Conservation (phyloP, 2,888 invertebrate species). For the Pollenia griseotomentosa region DNA sequence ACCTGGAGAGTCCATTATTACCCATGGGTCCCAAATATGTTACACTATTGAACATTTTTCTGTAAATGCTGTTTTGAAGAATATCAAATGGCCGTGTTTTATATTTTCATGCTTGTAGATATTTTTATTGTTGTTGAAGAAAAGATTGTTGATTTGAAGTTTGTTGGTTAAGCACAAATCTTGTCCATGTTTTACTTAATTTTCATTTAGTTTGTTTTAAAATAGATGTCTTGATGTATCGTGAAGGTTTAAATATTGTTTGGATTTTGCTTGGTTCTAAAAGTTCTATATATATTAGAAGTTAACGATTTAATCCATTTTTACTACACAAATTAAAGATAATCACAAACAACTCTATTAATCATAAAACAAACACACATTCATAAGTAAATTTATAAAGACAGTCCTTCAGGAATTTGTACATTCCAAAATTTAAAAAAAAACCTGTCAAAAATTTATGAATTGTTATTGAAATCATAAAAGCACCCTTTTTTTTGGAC, state of each 20-base stretch:
- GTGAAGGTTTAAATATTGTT: neutral
- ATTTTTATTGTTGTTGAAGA: too few species aligned
- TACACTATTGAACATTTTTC: too few species aligned
- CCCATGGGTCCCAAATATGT: too few species aligned
- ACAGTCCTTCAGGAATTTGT: constrained; percentile 8
- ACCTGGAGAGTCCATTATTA: too few species aligned
- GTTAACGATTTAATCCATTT: neutral
- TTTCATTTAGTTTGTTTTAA: too few species aligned
- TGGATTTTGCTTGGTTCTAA: neutral
- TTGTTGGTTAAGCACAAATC: too few species aligned
- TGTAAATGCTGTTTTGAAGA: too few species aligned
- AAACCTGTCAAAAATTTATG: constrained; percentile 53
- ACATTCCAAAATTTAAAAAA: neutral
- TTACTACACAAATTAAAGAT: neutral
- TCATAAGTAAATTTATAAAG: neutral
- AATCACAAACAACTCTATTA: neutral
- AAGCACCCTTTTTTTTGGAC: constrained; percentile 32
- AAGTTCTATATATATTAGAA: neutral
- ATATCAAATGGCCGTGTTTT: too few species aligned
- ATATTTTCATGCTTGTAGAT: too few species aligned
- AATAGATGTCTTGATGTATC: too few species aligned
- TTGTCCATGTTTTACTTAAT: too few species aligned
- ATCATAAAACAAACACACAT: neutral
- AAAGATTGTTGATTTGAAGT: too few species aligned
- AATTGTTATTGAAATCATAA: constrained; percentile 55